phyloP scores from a whole-genome alignment of 2,888 invertebrate genomes.

The Oscheius sp. region DNA sequence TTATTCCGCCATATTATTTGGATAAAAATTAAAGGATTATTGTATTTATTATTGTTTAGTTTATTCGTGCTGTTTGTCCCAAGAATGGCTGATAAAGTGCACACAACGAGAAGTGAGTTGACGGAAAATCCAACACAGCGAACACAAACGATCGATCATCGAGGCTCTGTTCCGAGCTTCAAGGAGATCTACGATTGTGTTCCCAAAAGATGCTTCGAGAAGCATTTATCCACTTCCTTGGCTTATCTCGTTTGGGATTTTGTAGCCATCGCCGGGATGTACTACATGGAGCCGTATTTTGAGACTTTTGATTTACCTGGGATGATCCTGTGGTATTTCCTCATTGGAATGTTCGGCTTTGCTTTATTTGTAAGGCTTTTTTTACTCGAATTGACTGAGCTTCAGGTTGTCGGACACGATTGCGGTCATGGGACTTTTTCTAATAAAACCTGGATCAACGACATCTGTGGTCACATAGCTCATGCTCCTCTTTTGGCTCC shows the following conservation, averaged over 20 bases:
- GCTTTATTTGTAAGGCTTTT: too few relatives aligned
- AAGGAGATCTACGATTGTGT: background rate
- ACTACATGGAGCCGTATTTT: slow-evolving; percentile 53
- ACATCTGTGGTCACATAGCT: slow-evolving; percentile 58
- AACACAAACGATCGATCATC: too few relatives aligned
- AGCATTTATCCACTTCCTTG: background rate
- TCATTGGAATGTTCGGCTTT: slow-evolving; percentile 57
- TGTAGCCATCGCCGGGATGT: slow-evolving; percentile 53
- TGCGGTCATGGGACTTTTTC: slow-evolving; percentile 62
- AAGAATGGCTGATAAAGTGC: too few relatives aligned
- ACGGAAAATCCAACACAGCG: too few relatives aligned
- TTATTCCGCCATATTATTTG: too few relatives aligned
- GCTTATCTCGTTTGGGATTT: slow-evolving; percentile 40
- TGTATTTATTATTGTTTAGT: too few relatives aligned
- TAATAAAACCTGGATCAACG: slow-evolving; percentile 56
- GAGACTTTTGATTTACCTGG: slow-evolving; percentile 61
- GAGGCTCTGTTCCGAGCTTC: too few relatives aligned
- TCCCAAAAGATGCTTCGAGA: background rate
- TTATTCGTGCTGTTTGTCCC: too few relatives aligned
- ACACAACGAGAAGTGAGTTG: too few relatives aligned
- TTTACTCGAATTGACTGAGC: too few relatives aligned
- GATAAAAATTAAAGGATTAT: too few relatives aligned
- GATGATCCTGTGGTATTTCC: slow-evolving; percentile 49
- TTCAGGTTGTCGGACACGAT: slow-evolving; percentile 61
- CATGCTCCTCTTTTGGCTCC: slow-evolving; percentile 63